A percentile compares a stretch with the other conserved stretches of the same genome.
Evolutionary conservation across 2,113 vertebrate species (phyloP).

Genomic region (Nyctereutes procyonoides): DNA sequence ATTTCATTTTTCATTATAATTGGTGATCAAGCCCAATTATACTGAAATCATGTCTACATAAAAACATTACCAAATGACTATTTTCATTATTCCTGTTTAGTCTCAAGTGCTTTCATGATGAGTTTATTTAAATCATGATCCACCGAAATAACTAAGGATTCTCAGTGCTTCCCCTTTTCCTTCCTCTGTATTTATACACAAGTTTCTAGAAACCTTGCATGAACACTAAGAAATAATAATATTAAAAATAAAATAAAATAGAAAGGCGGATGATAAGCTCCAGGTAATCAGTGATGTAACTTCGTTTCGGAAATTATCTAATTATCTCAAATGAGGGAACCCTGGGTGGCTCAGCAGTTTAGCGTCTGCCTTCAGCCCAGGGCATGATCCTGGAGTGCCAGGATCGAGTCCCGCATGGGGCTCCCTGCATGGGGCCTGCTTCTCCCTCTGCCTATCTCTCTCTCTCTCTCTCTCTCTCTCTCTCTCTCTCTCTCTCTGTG

Average conservation of each 20-base stretch:
- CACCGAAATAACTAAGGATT: not conserved
- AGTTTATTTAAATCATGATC: not conserved
- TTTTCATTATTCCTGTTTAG: not conserved
- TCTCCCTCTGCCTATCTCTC: no score
- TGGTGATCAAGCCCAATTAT: not conserved
- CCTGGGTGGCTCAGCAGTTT: no score
- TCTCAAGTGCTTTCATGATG: not conserved
- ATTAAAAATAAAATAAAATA: not conserved
- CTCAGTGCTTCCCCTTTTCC: not conserved
- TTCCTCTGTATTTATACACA: not conserved
- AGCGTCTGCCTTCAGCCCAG: no score
- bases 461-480: no score
- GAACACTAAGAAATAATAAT: not conserved
- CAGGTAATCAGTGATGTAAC: not conserved
- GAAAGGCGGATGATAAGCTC: not conserved
- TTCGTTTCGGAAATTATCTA: not conserved
- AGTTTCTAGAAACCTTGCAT: not conserved
- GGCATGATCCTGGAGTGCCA: no score
- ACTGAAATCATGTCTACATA: not conserved
- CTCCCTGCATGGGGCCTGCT: no score
- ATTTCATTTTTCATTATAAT: constrained; percentile 9
- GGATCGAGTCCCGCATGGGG: no score
- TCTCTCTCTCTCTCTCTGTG: no score
- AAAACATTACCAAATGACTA: not conserved
- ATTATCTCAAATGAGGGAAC: not conserved